A percentile compares a stretch with the other conserved stretches of the same genome.
Evolutionary conservation across 2,113 vertebrate species (phyloP).

Genomic region (Dicrurus megarhynchus): DNA sequence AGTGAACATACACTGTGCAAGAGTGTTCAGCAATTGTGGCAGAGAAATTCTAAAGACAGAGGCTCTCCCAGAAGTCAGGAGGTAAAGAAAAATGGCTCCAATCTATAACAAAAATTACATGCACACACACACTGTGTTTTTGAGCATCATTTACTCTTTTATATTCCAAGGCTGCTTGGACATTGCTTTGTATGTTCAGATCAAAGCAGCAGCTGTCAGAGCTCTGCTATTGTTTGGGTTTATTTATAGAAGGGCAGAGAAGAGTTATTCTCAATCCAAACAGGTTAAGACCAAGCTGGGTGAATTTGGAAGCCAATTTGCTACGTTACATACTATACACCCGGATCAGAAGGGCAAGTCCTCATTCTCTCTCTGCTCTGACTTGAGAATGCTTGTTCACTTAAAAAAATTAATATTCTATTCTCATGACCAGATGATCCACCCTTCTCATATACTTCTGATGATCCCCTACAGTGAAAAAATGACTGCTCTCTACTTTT

Average conservation of each 20-base stretch:
- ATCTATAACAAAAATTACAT: not conserved
- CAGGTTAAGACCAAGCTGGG: not conserved
- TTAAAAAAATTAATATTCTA: not conserved
- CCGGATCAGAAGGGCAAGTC: not conserved
- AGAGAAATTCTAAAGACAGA: not conserved
- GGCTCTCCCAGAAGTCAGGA: not conserved
- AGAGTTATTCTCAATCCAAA: conserved; percentile 52
- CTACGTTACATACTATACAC: not conserved
- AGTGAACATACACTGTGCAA: not conserved
- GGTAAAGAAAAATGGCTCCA: conserved; percentile 16
- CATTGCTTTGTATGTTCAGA: not conserved
- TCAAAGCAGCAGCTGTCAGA: not conserved
- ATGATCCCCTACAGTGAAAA: not conserved
- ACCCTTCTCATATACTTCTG: not conserved
- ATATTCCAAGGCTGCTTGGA: not conserved
- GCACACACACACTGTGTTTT: not conserved
- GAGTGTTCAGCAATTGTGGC: not conserved
- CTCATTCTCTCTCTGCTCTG: not conserved
- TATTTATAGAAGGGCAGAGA: conserved; percentile 42
- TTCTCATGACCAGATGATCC: not conserved
- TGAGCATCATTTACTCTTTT: not conserved
- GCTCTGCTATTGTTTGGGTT: conserved; percentile 25
- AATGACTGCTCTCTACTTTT: not conserved
- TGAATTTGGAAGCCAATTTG: not conserved
- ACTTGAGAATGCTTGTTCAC: not conserved